Evolutionary conservation across 1,140 invertebrate genomes (phyloP), one percentile per base, ranked within the genome.

Genomic region (Prorops nasuta): DNA sequence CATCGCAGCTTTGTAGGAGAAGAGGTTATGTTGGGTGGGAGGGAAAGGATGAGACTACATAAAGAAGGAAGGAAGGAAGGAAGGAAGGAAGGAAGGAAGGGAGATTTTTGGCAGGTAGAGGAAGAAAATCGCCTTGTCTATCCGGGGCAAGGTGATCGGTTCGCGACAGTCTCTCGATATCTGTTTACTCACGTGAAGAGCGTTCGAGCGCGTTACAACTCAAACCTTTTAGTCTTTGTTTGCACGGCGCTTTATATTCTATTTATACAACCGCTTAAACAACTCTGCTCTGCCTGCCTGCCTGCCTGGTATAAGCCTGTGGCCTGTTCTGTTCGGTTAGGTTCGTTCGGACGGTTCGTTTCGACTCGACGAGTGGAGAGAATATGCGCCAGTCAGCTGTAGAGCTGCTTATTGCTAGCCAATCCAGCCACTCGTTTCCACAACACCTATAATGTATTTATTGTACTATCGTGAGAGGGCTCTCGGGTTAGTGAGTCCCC

Each of bases 151-250:
- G 12, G 24, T 7, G 12, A 28, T 28, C 6, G 24, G 6, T 6
- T 60, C 58, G 58, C 58, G 58, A 60, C 58, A 60, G 58, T 60
- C 58, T 56, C 54, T 49, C 56, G 63, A 35, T 44, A 67, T 65
- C 64, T 73, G 68, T 74, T 72, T 74, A 63, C 66, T 49, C 51
- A 63, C 60, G 51, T 62, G 67, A 56, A 57, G 60, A 66, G 69
- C 62, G 58, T 65, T 64, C 66, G 61, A 67, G 61, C 69, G 67
- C 67, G 63, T 71, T 72, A 75, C 72, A 75, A 71, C 72, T 75
- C 69, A 73, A 75, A 75, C 69, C 72, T 75, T 75, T 75, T 75
- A 75, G 70, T 57, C 62, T 58, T 59, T 73, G 70, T 75, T 75
- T 75, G 69, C 63, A 49, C 61, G 61, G 59, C 48, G 63, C 66